phyloP scores from a whole-genome alignment of 2,797 vertebrate species.

The Natrix natrix region DNA sequence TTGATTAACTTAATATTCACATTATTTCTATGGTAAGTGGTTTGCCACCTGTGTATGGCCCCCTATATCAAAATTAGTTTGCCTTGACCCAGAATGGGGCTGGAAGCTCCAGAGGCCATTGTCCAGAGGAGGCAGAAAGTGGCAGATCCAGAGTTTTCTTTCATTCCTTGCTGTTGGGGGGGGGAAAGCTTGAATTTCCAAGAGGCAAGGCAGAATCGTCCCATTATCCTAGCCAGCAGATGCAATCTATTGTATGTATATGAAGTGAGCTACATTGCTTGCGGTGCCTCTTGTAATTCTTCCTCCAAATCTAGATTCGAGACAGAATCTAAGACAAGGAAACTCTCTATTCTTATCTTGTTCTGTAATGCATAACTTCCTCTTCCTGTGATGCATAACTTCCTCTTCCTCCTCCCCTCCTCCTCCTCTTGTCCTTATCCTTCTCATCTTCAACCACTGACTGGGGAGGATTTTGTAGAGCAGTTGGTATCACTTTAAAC shows the following conservation, averaged over 20 bases:
- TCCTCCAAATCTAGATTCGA: background rate
- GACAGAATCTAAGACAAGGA: background rate
- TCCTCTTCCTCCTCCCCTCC: background rate
- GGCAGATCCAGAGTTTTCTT: background rate
- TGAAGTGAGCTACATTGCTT: background rate
- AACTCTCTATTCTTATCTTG: background rate
- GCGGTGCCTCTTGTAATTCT: background rate
- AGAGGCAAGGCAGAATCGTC: background rate
- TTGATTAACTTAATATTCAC: constrained; percentile 78
- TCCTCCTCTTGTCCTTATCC: background rate
- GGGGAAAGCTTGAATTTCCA: background rate
- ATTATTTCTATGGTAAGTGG: constrained; percentile 71
- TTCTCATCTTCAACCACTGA: background rate
- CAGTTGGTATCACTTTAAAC: background rate
- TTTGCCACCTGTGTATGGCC: constrained; percentile 63
- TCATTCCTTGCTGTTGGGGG: background rate
- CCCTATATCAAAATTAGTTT: constrained; percentile 36
- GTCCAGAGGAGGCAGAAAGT: constrained; percentile 9
- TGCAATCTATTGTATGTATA: background rate
- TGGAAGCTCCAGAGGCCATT: constrained; percentile 22
- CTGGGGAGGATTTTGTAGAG: background rate
- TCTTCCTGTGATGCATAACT: background rate
- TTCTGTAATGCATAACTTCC: background rate
- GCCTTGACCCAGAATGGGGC: constrained; percentile 39
- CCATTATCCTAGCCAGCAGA: background rate